A percentile compares a stretch with the other conserved stretches of the same genome.
phyloP scores from a whole-genome alignment of 2,113 vertebrate genomes.

The Hippocampus mohnikei region DNA sequence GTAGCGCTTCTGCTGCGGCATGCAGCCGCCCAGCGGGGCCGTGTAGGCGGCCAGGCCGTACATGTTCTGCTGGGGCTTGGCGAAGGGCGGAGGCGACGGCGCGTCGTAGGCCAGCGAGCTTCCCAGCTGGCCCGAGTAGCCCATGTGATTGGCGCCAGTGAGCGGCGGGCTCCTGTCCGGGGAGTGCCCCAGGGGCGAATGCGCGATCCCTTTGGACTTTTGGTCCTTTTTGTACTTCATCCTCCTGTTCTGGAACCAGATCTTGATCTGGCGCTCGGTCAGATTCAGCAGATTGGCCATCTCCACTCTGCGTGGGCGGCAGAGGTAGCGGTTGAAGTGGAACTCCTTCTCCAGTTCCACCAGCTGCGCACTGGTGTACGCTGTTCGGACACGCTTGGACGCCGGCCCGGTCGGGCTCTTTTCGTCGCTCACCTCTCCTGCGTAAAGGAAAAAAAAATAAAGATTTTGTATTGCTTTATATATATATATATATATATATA shows the following conservation, averaged over 20 bases:
- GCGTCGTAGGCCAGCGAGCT: slow-evolving; percentile 90
- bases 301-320: slow-evolving; percentile 93
- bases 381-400: slow-evolving; percentile 94
- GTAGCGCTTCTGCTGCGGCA: slow-evolving; percentile 97
- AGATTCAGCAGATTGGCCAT: slow-evolving; percentile 98
- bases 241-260: slow-evolving; percentile 98
- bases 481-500: no score
- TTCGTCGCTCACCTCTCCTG: slow-evolving; percentile 94
- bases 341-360: slow-evolving; percentile 98
- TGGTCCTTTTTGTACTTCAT: slow-evolving; percentile 99
- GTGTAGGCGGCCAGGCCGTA: slow-evolving; percentile 98
- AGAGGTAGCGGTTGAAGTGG: slow-evolving; percentile 97
- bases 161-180: slow-evolving; percentile 94
- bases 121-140: slow-evolving; percentile 91
- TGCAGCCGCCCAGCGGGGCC: slow-evolving; percentile 92
- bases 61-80: slow-evolving; percentile 97
- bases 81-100: slow-evolving; percentile 93
- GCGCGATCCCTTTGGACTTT: slow-evolving; percentile 97
- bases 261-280: slow-evolving; percentile 98
- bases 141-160: slow-evolving; percentile 87
- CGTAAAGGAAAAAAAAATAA: slow-evolving; percentile 1
- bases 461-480: no score
- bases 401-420: slow-evolving; percentile 95
- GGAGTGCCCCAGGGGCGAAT: slow-evolving; percentile 94
- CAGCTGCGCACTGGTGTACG: slow-evolving; percentile 95